phyloP scores from a whole-genome alignment of 2,797 vertebrate species.

The Enteromius anoplus region DNA sequence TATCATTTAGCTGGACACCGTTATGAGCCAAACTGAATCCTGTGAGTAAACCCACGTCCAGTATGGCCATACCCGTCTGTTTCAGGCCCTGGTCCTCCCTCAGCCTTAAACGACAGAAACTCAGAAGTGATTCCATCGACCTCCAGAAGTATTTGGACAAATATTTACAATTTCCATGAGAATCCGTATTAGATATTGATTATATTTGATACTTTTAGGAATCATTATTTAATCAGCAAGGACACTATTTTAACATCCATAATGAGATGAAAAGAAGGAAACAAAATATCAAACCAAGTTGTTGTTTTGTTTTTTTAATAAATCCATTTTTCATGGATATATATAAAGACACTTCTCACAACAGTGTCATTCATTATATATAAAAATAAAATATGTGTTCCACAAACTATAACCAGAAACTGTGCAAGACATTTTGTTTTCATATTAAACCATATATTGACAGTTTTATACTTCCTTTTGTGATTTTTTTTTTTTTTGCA shows the following conservation, averaged over 20 bases:
- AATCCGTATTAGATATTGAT: no score
- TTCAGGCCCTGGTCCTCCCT: constrained; percentile 41
- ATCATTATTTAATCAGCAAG: no score
- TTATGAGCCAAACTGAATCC: constrained; percentile 62
- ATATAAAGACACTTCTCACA: background rate
- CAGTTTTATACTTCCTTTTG: background rate
- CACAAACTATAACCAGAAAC: background rate
- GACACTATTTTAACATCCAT: background rate
- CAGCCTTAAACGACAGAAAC: constrained; percentile 61
- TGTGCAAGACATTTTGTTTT: background rate
- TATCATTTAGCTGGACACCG: constrained; percentile 12
- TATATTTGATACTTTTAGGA: no score
- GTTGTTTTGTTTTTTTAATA: no score
- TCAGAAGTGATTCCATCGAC: background rate
- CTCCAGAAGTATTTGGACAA: background rate
- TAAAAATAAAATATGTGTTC: background rate
- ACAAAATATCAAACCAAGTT: background rate
- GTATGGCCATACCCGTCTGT: constrained; percentile 73
- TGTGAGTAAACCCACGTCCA: constrained; percentile 73
- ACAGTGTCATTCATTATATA: background rate
- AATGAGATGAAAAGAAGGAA: background rate
- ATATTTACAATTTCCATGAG: no score
- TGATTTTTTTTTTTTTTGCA: background rate
- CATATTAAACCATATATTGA: background rate
- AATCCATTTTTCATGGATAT: background rate